Base-by-base conservation (phyloP, 2,888 invertebrate genomes). In the Drosophila paucipuncta region DNA sequence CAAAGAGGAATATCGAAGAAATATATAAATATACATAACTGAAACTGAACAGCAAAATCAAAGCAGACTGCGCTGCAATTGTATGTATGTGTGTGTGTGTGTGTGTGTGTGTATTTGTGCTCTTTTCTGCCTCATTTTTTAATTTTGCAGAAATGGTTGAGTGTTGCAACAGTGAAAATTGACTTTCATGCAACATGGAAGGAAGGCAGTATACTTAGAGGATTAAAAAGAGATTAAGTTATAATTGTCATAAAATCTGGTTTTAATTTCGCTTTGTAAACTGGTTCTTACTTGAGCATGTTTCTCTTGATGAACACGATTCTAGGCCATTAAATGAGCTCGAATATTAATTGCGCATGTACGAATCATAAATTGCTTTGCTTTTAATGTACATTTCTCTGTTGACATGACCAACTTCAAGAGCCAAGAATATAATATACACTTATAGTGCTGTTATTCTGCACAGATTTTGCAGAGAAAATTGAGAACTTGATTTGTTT, bases 11-110 rank as follows among this genome's bases (percentile, higher is more conserved):
- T 54, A 30, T 33, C 54, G 18, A 49, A n/a, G 9, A 41, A 9
- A 13, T 31, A 2, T 39, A 35, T 43, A 47, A 10, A 11, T 22
- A 62, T 22, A 67, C 47, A 63, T 57, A 78, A 73, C 78, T 78
- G 78, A 78, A 88, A 83, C 73, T 82, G 86, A 78, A 72, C 86
- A 89, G 72, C 86, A 76, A 86, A 89, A 89, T 89, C 89, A 86
- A 83, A 78, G 82, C 80, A 84, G 76, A 86, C 72, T 78, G 73
- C 72, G 73, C 65, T 87, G 78, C 82, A 82, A 60, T 57, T 53
- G 43, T 61, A 16, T 47, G 50, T 69, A 37, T 57, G 33, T 18
- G 28, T 59, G 22, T 63, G 35, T 41, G 28, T 59, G 22, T 63
- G 33, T 57, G 37, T 61, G 18, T 43, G 28, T 59, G n/a, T 64